Evolutionary conservation across 2,113 vertebrate species (phyloP).

Genomic region (Corvus hawaiiensis): DNA sequence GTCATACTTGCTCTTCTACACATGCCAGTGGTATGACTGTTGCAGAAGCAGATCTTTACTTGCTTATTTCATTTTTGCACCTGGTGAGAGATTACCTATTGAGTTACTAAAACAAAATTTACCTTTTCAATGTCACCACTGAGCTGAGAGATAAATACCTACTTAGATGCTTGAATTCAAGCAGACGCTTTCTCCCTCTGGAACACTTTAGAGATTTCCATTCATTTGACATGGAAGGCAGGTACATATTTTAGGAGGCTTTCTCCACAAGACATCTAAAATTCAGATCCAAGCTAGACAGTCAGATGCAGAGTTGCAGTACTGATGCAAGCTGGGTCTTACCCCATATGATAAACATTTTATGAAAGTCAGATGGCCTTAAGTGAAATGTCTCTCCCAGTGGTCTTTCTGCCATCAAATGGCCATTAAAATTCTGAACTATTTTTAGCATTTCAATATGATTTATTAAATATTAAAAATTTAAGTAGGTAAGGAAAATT

Average conservation of each 20-base stretch:
- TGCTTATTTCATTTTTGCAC: neutral
- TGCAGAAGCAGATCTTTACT: neutral
- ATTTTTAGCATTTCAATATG: neutral
- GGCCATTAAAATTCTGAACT: neutral
- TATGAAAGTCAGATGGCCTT: neutral
- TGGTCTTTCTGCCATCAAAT: neutral
- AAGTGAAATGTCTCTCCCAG: neutral
- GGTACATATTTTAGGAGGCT: neutral
- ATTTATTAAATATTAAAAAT: slow-evolving; percentile 28
- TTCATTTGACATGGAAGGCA: neutral
- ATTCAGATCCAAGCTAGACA: neutral
- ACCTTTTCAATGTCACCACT: neutral
- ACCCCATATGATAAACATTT: neutral
- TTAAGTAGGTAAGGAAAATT: neutral
- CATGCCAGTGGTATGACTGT: neutral
- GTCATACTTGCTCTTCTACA: neutral
- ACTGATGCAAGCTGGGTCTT: neutral
- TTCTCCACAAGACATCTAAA: neutral
- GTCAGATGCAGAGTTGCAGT: neutral
- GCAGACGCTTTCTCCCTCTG: neutral
- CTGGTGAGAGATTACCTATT: neutral
- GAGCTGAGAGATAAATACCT: neutral
- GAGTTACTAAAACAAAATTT: neutral
- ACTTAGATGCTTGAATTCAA: neutral
- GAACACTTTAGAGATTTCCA: neutral